Percentiles rank a stretch among this genome's conserved stretches.
phyloP scores from a whole-genome alignment of 2,888 invertebrate genomes.

The Limenitis camilla region DNA sequence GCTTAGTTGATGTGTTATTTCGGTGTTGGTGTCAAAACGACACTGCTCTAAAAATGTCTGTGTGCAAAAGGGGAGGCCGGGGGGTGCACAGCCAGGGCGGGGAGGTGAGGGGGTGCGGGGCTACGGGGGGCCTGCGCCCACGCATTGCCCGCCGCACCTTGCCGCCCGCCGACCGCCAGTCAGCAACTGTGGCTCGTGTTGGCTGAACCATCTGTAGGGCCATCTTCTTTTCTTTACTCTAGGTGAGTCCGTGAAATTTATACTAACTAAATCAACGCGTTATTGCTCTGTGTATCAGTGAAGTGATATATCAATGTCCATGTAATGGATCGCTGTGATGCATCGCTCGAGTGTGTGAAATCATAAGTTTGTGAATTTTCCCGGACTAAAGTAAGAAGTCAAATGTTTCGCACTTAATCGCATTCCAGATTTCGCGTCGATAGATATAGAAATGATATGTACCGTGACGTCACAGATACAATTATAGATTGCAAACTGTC shows the following conservation, averaged over 20 bases:
- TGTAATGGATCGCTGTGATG: constrained; percentile 37
- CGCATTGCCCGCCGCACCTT: constrained; percentile 65
- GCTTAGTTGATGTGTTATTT: constrained; percentile 64
- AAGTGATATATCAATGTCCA: constrained; percentile 51
- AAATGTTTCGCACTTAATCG: constrained; percentile 3
- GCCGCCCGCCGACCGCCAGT: constrained; percentile 68
- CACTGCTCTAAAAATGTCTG: constrained; percentile 71
- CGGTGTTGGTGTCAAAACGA: constrained; percentile 72
- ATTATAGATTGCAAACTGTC: constrained; percentile 6
- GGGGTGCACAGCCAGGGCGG: constrained; percentile 30
- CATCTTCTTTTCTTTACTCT: constrained; percentile 67
- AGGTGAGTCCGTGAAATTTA: constrained; percentile 61
- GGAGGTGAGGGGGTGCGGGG: constrained; percentile 27
- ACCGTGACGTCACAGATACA: constrained; percentile 14
- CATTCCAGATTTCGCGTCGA: constrained; percentile 1
- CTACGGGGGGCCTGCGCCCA: constrained; percentile 47
- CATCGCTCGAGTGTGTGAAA: constrained; percentile 32
- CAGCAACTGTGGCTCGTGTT: constrained; percentile 74
- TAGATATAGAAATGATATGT: constrained; percentile 7
- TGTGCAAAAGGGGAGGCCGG: constrained; percentile 34
- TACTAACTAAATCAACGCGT: constrained; percentile 27
- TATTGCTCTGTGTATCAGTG: constrained; percentile 48
- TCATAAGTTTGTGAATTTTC: constrained; percentile 16
- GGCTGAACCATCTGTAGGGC: constrained; percentile 79
- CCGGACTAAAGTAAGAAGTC: constrained; percentile 2